phyloP scores from a whole-genome alignment of 2,113 vertebrate genomes.

The Mus spicilegus region DNA sequence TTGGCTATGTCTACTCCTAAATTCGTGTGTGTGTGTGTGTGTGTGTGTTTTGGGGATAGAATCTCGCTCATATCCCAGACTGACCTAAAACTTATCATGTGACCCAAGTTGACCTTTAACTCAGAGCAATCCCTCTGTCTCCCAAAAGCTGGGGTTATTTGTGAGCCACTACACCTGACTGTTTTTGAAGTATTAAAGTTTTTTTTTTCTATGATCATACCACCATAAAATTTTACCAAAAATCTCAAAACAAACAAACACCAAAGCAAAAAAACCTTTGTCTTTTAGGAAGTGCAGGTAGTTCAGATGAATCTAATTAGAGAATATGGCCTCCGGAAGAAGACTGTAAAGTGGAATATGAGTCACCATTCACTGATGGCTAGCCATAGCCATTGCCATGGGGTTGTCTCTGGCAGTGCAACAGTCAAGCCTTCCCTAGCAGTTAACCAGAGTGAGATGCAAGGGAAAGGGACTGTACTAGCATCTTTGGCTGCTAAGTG shows the following conservation, averaged over 20 bases:
- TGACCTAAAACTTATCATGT: background rate
- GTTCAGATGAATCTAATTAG: background rate
- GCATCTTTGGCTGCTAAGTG: background rate
- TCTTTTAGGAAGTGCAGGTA: background rate
- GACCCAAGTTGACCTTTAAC: background rate
- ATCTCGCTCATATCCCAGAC: background rate
- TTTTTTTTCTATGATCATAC: background rate
- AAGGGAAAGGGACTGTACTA: background rate
- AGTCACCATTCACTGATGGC: background rate
- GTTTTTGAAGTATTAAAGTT: background rate
- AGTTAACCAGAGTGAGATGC: background rate
- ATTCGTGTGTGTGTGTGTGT: background rate
- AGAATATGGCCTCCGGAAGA: background rate
- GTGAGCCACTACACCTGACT: background rate
- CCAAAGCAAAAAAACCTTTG: background rate
- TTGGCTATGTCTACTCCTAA: background rate
- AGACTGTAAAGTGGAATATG: background rate
- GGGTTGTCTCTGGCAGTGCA: background rate
- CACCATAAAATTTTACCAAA: background rate
- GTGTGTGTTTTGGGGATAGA: background rate
- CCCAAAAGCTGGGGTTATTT: background rate
- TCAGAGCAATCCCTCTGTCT: background rate
- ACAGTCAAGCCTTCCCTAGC: background rate
- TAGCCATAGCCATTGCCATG: background rate
- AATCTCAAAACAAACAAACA: background rate